phyloP scores from a whole-genome alignment of 2,113 vertebrate genomes.

The Butastur rufipennis region DNA sequence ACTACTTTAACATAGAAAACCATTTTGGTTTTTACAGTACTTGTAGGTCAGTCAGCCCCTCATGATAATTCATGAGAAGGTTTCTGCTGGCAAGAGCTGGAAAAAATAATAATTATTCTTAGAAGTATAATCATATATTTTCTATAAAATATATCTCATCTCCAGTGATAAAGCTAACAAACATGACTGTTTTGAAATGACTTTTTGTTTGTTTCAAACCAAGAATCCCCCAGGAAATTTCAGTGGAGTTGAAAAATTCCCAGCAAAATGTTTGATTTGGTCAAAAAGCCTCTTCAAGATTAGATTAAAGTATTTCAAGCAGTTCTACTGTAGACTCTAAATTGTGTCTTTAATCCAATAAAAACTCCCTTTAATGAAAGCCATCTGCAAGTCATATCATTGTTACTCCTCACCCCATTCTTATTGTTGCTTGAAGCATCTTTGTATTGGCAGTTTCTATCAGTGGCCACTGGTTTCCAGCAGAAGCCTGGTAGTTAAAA shows the following conservation, averaged over 20 bases:
- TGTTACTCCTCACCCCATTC: not conserved
- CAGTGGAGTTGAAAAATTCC: constrained; percentile 3
- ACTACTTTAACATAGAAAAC: not conserved
- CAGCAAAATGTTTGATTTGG: constrained; percentile 25
- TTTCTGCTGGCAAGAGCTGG: not conserved
- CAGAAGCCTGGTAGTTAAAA: not conserved
- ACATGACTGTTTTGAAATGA: not conserved
- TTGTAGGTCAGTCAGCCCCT: not conserved
- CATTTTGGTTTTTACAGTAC: not conserved
- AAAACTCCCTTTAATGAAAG: constrained; percentile 42
- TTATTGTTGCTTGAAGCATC: not conserved
- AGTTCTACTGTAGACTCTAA: not conserved
- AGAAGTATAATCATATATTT: not conserved
- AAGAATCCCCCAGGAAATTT: not conserved
- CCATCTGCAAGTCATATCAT: not conserved
- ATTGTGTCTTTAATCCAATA: constrained; percentile 25
- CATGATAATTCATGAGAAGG: not conserved
- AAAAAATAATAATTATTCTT: not conserved
- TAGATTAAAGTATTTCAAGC: constrained; percentile 35
- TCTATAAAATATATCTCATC: not conserved
- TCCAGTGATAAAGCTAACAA: not conserved
- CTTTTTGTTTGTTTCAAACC: not conserved
- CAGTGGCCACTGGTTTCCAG: not conserved
- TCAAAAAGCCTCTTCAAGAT: constrained; percentile 27
- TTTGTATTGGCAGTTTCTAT: not conserved